Percentiles rank a stretch among this genome's conserved stretches.
These are phyloP conservation scores for Pyrrhosoma nymphula DNA, from an alignment of 2,888 invertebrate genomes.

Conservation along the genomic window DNA sequence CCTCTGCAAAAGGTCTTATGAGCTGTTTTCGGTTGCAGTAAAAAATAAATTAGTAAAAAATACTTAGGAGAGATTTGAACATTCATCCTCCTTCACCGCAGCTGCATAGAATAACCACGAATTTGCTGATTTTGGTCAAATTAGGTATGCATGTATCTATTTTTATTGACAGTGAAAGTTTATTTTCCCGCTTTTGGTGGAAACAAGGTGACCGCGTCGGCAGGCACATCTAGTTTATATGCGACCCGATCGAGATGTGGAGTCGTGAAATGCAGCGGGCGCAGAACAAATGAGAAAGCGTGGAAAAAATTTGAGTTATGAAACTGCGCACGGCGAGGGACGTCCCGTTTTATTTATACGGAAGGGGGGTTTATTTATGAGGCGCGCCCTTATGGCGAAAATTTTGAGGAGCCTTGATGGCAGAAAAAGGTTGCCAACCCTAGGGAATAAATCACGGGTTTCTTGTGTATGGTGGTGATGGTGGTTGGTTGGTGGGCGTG, in stretches of 20 bases:
- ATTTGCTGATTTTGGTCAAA: too few relatives aligned
- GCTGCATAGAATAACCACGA: too few relatives aligned
- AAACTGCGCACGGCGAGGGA: neutral
- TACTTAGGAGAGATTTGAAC: too few relatives aligned
- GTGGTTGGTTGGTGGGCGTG: neutral
- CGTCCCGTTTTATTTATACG: neutral
- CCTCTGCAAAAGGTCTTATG: too few relatives aligned
- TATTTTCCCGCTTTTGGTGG: neutral
- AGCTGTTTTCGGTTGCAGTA: too few relatives aligned
- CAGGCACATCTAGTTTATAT: neutral
- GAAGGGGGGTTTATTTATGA: neutral
- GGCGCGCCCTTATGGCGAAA: neutral
- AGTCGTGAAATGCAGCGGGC: neutral
- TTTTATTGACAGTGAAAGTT: neutral
- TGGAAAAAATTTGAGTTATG: neutral
- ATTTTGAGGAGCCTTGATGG: neutral
- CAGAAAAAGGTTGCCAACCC: slow-evolving; percentile 16
- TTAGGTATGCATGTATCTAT: too few relatives aligned
- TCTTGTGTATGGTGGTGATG: neutral
- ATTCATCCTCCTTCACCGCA: too few relatives aligned
- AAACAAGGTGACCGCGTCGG: neutral
- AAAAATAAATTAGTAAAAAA: too few relatives aligned
- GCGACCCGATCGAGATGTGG: neutral
- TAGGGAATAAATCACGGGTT: neutral
- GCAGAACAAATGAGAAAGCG: neutral